Base-by-base conservation (phyloP, 2,113 vertebrate genomes). In the Scopus umbretta region DNA sequence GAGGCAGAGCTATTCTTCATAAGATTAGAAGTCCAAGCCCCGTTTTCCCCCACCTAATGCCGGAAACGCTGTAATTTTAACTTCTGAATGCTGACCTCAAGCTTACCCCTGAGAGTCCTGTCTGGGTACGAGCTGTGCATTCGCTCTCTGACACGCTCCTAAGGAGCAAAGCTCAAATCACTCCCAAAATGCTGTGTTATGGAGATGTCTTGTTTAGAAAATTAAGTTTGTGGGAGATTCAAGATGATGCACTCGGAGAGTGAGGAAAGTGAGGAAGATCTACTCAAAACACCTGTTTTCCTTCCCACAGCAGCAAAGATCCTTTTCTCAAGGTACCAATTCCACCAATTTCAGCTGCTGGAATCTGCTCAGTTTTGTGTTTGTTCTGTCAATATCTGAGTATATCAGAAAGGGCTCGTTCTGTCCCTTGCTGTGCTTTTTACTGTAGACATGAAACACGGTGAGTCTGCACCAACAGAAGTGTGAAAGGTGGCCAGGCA, bases 361-460 rank as follows among this genome's bases (percentile, higher is more conserved):
- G 34, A 65, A 36, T 49, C 27, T 52, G 65, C 68, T 45, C 13
- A 18, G 1, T 49, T 66, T 32, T 7, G 0, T 25, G 8, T 43
- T 36, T 40, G 32, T 63, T 38, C 62, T 63, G n/a, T 17, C 38
- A 7, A 2, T 20, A 40, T 8, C 23, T n/a, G 29, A 7, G 7
- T 26, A 3, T 30, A 52, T 71, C 19, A 11, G 7, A 9, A 40
- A 52, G 29, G 19, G 50, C 10, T 71, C 6, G 0, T 32, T n/a
- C 68, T 49, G 19, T 29, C 19, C 36, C 11, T 50, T 23, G 13
- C 59, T 20, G n/a, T 23, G 30, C n/a, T n/a, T n/a, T n/a, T n/a
- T n/a, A n/a, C n/a, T n/a, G n/a, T n/a, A n/a, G 40, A 30, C 0
- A 1, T 27, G 32, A 14, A 18, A 27, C 3, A 0, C 5, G 4